Percentiles rank a stretch among this genome's conserved stretches.
phyloP scores from a whole-genome alignment of 2,888 invertebrate genomes.

The Smittia sp. region DNA sequence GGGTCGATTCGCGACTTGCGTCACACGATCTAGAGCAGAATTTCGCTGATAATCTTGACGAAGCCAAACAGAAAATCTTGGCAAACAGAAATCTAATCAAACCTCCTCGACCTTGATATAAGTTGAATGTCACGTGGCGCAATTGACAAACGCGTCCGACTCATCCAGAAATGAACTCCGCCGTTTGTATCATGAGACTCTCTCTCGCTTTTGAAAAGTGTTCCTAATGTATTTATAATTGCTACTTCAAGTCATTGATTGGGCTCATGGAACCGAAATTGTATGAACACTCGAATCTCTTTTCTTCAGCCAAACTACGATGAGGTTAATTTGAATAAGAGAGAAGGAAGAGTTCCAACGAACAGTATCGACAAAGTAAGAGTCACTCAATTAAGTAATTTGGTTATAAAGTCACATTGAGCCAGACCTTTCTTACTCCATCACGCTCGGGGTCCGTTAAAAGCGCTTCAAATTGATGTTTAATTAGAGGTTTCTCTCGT shows the following conservation, averaged over 20 bases:
- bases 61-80: too few relatives aligned
- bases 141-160: too few relatives aligned
- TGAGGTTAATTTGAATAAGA: conserved; percentile 39
- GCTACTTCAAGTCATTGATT: conserved; percentile 41
- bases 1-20: background rate
- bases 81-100: too few relatives aligned
- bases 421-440: background rate
- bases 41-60: too few relatives aligned
- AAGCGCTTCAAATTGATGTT: conserved; percentile 37
- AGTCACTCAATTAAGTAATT: conserved; percentile 41
- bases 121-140: too few relatives aligned
- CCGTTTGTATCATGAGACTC: conserved; percentile 32
- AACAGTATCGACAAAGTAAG: conserved; percentile 35
- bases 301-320: conserved; percentile 7
- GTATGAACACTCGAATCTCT: conserved; percentile 21
- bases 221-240: conserved; percentile 41
- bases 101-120: too few relatives aligned
- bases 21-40: too few relatives aligned
- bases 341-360: background rate
- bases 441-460: conserved; percentile 9
- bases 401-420: conserved; percentile 38
- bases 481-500: conserved; percentile 40
- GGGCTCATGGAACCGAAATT: conserved; percentile 30
- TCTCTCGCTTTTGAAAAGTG: conserved; percentile 35
- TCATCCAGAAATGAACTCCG: background rate